Evolutionary conservation across 2,888 invertebrate species (phyloP), one percentile per base, ranked within the genome.

Genomic region (Scaptomyza polygonia): DNA sequence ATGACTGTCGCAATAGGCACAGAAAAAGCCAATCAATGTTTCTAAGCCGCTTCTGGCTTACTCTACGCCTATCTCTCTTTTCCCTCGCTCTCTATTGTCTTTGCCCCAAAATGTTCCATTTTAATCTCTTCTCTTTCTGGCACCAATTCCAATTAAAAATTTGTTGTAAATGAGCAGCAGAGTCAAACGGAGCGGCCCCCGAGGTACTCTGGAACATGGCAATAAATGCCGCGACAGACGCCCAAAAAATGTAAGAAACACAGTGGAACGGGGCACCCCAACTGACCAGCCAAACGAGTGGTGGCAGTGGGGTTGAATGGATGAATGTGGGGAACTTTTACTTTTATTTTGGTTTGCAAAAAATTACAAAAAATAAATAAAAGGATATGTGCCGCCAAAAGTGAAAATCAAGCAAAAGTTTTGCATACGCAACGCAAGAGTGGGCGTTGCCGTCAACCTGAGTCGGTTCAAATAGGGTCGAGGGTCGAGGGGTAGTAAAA

Each of bases 391-490:
- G 81, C 80, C 77, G 73, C 68, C 79, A 86, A 84, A 84, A 86
- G 86, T 84, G 84, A 84, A 84, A 86, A 86, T 70, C 82, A 77
- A 86, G 84, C 84, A 83, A 83, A 79, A 76, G 76, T 77, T 67
- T 44, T 36, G 62, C 56, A 68, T 45, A 65, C 51, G 56, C 65
- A 61, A 53, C 54, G 64, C 48, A 54, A 16, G 9, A 29, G 36
- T 43, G 61, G 40, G 68, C 65, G 54, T 49, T 52, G 54, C 57
- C 66, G 53, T 61, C 47, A 29, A 45, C 48, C 66, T 34, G 21
- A 42, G 34, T 36, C 45, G 27, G 34, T 12, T 16, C 29, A 12
- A 45, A 29, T 40, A 29, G 25, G 14, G 34, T 6, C 34, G 14
- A n/a, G 34, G n/a, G n/a, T n/a, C n/a, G n/a, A 12, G 18, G 25